Conservation (phyloP, 2,888 invertebrate genomes). For the Campaea margaritaria region DNA sequence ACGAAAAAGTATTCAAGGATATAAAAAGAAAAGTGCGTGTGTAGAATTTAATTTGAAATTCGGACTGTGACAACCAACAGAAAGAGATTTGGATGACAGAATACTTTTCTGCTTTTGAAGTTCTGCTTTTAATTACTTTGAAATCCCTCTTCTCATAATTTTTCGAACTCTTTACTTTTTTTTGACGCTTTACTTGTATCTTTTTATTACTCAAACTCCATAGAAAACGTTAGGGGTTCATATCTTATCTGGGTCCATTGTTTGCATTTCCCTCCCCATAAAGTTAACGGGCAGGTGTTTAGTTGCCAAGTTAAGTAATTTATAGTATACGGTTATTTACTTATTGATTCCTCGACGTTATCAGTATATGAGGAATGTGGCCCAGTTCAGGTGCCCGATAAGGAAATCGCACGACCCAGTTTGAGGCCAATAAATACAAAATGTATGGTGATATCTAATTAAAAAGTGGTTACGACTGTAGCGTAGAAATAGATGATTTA, state of each 20-base stretch:
- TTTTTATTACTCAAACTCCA: not conserved
- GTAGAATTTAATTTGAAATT: no score
- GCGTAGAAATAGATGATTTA: not conserved
- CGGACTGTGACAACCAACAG: no score
- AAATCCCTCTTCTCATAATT: no score
- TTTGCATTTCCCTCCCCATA: constrained; percentile 26
- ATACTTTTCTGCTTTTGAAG: no score
- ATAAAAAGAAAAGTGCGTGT: no score
- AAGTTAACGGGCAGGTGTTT: constrained; percentile 31
- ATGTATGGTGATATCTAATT: not conserved
- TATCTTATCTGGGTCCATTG: constrained; percentile 36
- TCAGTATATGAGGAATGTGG: constrained; percentile 34
- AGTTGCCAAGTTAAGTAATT: constrained; percentile 13
- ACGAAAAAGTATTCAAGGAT: no score
- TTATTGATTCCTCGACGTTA: constrained; percentile 46
- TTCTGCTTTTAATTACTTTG: no score
- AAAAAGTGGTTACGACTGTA: not conserved
- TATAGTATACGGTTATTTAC: constrained; percentile 29
- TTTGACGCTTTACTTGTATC: no score
- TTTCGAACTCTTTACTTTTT: no score
- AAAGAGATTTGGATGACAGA: no score
- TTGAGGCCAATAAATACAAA: constrained; percentile 20
- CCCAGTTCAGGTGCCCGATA: constrained; percentile 48
- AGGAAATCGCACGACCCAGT: constrained; percentile 37
- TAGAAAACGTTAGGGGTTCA: constrained; percentile 16